Percentiles rank a stretch among this genome's conserved stretches.
Conservation (phyloP, 2,113 vertebrate genomes). For the Lophotis ruficrista region DNA sequence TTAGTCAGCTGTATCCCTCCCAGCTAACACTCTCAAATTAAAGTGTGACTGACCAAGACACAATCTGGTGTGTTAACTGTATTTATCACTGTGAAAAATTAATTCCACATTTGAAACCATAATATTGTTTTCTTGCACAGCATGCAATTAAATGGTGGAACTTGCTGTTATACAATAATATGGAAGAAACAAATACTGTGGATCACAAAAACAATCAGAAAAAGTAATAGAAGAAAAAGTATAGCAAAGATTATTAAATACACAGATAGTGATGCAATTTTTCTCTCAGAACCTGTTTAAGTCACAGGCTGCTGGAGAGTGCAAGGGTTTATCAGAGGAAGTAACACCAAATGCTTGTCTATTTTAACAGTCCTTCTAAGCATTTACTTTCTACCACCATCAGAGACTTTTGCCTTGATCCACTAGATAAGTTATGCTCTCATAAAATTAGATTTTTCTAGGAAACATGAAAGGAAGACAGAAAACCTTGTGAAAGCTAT, state of each 20-base stretch:
- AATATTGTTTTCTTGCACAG: neutral
- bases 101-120: neutral
- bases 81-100: neutral
- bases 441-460: neutral
- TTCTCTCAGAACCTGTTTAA: neutral
- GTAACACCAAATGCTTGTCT: neutral
- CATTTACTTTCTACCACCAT: neutral
- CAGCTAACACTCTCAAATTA: neutral
- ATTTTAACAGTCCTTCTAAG: neutral
- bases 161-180: neutral
- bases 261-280: neutral
- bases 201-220: neutral
- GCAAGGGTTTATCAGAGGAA: neutral
- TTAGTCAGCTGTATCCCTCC: neutral
- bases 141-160: neutral
- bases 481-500: neutral
- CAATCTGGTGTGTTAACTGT: neutral
- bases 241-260: slow-evolving; percentile 2
- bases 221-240: neutral
- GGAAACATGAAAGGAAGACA: neutral
- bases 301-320: neutral
- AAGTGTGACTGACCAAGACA: neutral
- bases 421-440: neutral
- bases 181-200: neutral
- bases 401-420: neutral